phyloP scores from a whole-genome alignment of 2,797 vertebrate species.

The Protosalanx chinensis region DNA sequence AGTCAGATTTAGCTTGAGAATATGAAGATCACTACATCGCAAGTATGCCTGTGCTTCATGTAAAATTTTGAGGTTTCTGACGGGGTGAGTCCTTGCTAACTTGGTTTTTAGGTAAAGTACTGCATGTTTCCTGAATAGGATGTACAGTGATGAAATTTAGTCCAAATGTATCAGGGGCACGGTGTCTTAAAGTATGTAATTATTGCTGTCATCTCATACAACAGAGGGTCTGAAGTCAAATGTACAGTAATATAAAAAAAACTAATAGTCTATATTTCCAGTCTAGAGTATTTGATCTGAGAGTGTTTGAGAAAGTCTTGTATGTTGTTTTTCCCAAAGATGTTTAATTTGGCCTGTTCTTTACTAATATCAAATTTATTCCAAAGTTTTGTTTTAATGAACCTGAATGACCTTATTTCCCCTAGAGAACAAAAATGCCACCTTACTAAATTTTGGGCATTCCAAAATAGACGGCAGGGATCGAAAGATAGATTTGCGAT shows the following conservation, averaged over 20 bases:
- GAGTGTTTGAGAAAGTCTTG: constrained; percentile 31
- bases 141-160: constrained; percentile 28
- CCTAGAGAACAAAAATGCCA: neutral
- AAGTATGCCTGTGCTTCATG: constrained; percentile 33
- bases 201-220: constrained; percentile 21
- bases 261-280: constrained; percentile 44
- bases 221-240: constrained; percentile 23
- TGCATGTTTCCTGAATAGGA: constrained; percentile 40
- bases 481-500: constrained; percentile 12
- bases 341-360: constrained; percentile 2
- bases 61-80: constrained; percentile 17
- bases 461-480: neutral
- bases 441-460: neutral
- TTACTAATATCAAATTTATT: constrained; percentile 14
- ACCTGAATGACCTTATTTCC: constrained; percentile 10
- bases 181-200: constrained; percentile 26
- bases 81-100: constrained; percentile 28
- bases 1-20: constrained; percentile 7
- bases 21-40: constrained; percentile 29
- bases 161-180: constrained; percentile 26
- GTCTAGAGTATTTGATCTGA: constrained; percentile 24
- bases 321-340: constrained; percentile 10
- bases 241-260: constrained; percentile 45
- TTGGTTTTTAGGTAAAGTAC: constrained; percentile 33
- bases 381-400: neutral